These are phyloP conservation scores for Thumatha senex DNA, from an alignment of 2,888 invertebrate species.

Conservation along the genomic window DNA sequence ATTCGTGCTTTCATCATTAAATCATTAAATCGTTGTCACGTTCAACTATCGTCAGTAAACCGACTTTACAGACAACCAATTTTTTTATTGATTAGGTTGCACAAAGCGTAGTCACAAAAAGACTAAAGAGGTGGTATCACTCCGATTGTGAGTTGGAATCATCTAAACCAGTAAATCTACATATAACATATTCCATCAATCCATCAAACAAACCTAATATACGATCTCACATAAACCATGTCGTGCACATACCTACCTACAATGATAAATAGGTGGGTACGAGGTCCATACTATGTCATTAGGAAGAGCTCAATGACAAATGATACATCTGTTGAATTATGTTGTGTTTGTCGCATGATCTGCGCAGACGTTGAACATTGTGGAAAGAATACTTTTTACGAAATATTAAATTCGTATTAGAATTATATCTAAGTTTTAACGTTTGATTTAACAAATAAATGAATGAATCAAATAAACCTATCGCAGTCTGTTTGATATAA, in stretches of 20 bases:
- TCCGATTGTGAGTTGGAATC: not conserved
- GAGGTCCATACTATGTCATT: slow-evolving; percentile 14
- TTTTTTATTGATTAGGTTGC: too few species aligned
- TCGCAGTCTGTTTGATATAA: not conserved
- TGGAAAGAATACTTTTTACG: not conserved
- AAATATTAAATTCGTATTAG: slow-evolving; percentile 4
- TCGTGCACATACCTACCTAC: not conserved
- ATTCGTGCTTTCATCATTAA: too few species aligned
- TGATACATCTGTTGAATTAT: slow-evolving; percentile 12
- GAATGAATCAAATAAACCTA: too few species aligned
- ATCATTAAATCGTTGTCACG: too few species aligned
- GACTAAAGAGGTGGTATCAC: not conserved
- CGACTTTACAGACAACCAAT: too few species aligned
- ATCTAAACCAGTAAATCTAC: too few species aligned
- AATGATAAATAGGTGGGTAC: not conserved
- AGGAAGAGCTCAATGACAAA: slow-evolving; percentile 22
- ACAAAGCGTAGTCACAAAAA: not conserved
- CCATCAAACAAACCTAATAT: not conserved
- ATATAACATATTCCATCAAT: not conserved
- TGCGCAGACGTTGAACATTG: not conserved
- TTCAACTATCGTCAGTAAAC: too few species aligned
- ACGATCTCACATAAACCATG: not conserved
- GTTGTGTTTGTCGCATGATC: slow-evolving; percentile 13
- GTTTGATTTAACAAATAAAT: not conserved
- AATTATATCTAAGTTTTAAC: not conserved